phyloP scores from a whole-genome alignment of 2,797 vertebrate species.

The Cyprinodon diabolis region DNA sequence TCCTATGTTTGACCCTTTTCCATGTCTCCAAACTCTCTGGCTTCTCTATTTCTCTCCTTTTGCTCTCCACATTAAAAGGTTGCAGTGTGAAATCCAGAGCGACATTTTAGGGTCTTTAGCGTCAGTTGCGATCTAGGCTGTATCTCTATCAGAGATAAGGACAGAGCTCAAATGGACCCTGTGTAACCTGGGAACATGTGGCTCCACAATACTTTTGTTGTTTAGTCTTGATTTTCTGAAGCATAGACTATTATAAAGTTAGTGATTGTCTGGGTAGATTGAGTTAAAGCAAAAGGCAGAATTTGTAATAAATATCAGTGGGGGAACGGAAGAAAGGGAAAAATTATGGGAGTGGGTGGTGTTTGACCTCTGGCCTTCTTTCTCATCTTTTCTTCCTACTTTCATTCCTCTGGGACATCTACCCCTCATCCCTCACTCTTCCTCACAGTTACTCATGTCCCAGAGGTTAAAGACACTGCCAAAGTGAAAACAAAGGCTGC shows the following conservation, averaged over 20 bases:
- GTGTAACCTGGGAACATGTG: constrained; percentile 8
- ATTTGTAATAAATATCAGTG: constrained; percentile 47
- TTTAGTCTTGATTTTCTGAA: neutral
- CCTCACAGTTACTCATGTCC: constrained; percentile 24
- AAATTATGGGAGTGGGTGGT: constrained; percentile 57
- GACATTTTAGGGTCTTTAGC: constrained; percentile 75
- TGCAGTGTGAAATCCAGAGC: constrained; percentile 73
- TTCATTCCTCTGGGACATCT: constrained; percentile 65
- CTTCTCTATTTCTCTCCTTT: constrained; percentile 22
- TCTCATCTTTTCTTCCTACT: constrained; percentile 72
- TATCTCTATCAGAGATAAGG: constrained; percentile 66
- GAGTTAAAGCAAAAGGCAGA: constrained; percentile 33
- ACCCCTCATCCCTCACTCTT: constrained; percentile 60
- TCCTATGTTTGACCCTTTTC: constrained; percentile 38
- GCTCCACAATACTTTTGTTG: neutral
- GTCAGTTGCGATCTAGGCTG: constrained; percentile 70
- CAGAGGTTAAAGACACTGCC: constrained; percentile 18
- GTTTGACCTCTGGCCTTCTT: constrained; percentile 59
- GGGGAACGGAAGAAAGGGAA: constrained; percentile 48
- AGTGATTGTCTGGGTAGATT: neutral
- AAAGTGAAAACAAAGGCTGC: constrained; percentile 20
- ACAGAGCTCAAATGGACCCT: constrained; percentile 27
- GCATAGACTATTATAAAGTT: neutral
- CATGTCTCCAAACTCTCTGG: constrained; percentile 44
- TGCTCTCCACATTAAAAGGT: constrained; percentile 25